phyloP scores from a whole-genome alignment of 2,888 invertebrate species.

The Hypsopygia costalis region DNA sequence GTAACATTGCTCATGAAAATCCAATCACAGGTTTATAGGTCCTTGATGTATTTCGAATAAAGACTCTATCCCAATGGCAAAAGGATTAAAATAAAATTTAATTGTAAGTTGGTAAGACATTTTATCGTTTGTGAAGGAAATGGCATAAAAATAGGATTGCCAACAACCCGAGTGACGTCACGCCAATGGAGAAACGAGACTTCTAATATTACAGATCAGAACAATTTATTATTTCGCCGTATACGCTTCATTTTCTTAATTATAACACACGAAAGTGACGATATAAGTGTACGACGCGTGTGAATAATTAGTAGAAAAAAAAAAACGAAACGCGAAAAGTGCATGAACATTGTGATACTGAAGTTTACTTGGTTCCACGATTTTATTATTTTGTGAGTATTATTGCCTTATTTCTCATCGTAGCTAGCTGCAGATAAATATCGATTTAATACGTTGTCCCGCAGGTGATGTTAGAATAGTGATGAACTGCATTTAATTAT shows the following conservation, averaged over 20 bases:
- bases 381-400: constrained; percentile 65
- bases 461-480: constrained; percentile 42
- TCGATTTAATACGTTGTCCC: constrained; percentile 44
- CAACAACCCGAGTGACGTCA: constrained; percentile 79
- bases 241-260: constrained; percentile 49
- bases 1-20: constrained; percentile 39
- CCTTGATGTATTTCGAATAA: constrained; percentile 33
- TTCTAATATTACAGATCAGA: constrained; percentile 75
- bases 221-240: constrained; percentile 56
- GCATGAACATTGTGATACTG: constrained; percentile 31
- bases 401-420: constrained; percentile 36
- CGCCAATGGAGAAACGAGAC: constrained; percentile 62
- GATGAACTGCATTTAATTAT: constrained; percentile 39
- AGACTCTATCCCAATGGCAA: constrained; percentile 36
- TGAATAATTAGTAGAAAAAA: constrained; percentile 33
- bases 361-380: constrained; percentile 53
- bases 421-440: constrained; percentile 44
- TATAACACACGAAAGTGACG: constrained; percentile 49
- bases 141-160: constrained; percentile 77
- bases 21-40: constrained; percentile 42
- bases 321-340: constrained; percentile 23
- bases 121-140: constrained; percentile 63
- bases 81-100: constrained; percentile 47
- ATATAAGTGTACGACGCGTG: constrained; percentile 51
- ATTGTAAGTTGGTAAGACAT: constrained; percentile 44